phyloP scores from a whole-genome alignment of 35 echinoderm and acorn worm species.

The Anneissia japonica region DNA sequence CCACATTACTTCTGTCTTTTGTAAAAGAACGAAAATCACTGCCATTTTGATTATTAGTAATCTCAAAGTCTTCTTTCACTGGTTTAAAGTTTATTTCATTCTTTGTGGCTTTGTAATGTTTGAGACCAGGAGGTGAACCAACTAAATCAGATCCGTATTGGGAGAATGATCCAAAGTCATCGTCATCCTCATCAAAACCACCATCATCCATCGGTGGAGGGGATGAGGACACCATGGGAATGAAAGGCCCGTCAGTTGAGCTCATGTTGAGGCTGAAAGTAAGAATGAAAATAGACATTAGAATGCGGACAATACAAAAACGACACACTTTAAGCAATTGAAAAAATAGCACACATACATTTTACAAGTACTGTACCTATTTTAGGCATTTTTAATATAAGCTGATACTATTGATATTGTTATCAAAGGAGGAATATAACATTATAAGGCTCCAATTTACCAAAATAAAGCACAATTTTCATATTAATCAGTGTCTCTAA shows the following conservation, averaged over 20 bases:
- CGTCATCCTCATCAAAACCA: slow-evolving; percentile 58
- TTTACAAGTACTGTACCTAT: too few relatives aligned
- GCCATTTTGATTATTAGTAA: neutral
- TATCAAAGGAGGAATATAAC: too few relatives aligned
- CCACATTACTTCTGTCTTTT: neutral
- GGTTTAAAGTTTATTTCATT: neutral
- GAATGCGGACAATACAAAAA: too few relatives aligned
- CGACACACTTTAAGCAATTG: too few relatives aligned
- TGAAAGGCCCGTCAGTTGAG: slow-evolving; percentile 47
- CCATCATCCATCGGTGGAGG: slow-evolving; percentile 66
- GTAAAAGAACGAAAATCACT: neutral
- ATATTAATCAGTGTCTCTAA: too few relatives aligned
- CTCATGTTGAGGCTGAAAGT: slow-evolving; percentile 33
- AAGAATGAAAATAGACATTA: too few relatives aligned
- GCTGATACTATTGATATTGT: too few relatives aligned
- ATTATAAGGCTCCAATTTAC: too few relatives aligned
- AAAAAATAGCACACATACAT: too few relatives aligned
- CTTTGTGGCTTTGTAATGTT: neutral
- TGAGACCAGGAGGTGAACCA: neutral
- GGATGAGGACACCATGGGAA: slow-evolving; percentile 67
- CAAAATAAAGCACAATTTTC: too few relatives aligned
- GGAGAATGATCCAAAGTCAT: slow-evolving; percentile 69
- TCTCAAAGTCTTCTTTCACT: too few relatives aligned
- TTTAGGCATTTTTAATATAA: too few relatives aligned
- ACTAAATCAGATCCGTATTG: neutral